Base-by-base conservation (phyloP, 2,888 invertebrate genomes). In the Taenaris catops region DNA sequence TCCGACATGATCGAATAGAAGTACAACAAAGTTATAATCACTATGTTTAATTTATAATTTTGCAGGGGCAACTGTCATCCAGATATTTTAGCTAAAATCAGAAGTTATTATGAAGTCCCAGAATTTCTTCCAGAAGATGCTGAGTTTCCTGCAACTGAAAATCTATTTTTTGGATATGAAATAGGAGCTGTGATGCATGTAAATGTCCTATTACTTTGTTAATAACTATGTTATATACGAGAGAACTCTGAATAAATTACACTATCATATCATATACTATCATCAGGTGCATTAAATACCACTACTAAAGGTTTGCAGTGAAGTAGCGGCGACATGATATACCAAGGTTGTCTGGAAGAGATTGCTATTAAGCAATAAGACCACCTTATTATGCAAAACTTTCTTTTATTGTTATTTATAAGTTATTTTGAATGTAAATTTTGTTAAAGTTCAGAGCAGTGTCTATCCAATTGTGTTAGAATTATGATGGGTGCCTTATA, bases 181-280 rank as follows among this genome's bases (percentile, higher is more conserved):
- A 93, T 93, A 58, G 96, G 96, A 38, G 96, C 96, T 38, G 92
- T 93, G 38, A 94, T 96, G 93, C 97, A 97, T 88, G 95, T 95
- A 87, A 89, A 89, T 87, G 47, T 18, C 18, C 37, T 2, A 8
- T 20, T 3, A 19, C 1, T 19, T 19, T 8, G n/a, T 21, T 14
- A 20, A 9, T n/a, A 5, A 16, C 4, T 12, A 25, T 29, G 8
- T 16, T 14, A 9, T 7, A 17, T 16, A 16, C 5, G 5, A 16
- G 5, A 16, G 16, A 16, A 4, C 14, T 14, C 4, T 14, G 2
- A 14, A 4, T 14, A 14, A 3, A 14, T 14, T 14, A 4, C 2
- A 14, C 3, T 4, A 16, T 29, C 14, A 18, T 14, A 4, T 9
- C 17, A 26, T 24, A 8, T 23, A n/a, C n/a, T n/a, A n/a, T n/a